phyloP scores from a whole-genome alignment of 2,797 vertebrate species.

The Sebastes trivittatus region DNA sequence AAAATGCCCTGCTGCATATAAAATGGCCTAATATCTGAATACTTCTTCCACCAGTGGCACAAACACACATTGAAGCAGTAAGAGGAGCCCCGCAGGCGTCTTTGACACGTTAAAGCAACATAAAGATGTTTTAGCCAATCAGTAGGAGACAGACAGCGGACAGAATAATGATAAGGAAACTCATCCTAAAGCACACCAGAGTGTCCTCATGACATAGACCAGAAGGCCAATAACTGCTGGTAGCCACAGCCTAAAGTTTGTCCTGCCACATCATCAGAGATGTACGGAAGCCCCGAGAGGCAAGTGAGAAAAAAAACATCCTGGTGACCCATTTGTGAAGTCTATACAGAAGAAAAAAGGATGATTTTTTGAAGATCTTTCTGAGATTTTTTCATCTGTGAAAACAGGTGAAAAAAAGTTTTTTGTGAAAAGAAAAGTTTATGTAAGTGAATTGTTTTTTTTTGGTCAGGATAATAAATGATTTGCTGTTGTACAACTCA shows the following conservation, averaged over 20 bases:
- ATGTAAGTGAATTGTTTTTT: background rate
- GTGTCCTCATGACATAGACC: conserved; percentile 42
- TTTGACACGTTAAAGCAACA: conserved; percentile 64
- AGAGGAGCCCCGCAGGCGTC: conserved; percentile 50
- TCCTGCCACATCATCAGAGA: conserved; percentile 27
- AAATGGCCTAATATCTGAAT: background rate
- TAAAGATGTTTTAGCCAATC: conserved; percentile 59
- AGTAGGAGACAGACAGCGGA: conserved; percentile 59
- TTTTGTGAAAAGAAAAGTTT: background rate
- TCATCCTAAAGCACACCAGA: conserved; percentile 45
- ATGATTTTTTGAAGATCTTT: background rate
- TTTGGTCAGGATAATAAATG: background rate
- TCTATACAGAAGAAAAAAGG: background rate
- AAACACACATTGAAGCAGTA: conserved; percentile 37
- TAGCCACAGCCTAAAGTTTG: background rate
- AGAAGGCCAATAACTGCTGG: conserved; percentile 16
- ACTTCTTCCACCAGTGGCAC: background rate
- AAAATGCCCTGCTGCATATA: background rate
- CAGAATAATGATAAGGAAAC: conserved; percentile 65
- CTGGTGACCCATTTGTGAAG: background rate
- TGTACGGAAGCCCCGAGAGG: background rate
- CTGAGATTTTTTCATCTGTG: background rate
- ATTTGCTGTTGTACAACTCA: background rate
- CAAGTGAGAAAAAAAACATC: background rate
- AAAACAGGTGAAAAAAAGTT: background rate